Conservation (phyloP, 2,888 invertebrate species). For the Alloplasta piceator region DNA sequence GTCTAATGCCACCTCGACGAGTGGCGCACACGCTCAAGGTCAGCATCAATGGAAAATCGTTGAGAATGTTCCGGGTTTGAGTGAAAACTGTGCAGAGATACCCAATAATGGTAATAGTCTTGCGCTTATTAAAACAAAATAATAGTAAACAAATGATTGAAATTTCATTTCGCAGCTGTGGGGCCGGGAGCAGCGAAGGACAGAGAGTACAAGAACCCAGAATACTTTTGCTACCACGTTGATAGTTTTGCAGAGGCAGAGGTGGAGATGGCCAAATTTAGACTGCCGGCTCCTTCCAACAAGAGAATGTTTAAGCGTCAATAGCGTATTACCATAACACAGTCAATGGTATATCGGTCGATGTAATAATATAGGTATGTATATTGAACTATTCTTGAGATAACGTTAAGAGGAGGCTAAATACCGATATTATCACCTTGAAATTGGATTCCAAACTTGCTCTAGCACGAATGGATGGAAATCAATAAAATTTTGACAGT, state of each 20-base stretch:
- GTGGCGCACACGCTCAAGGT: no score
- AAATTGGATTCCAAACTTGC: no score
- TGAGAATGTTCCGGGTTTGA: conserved; percentile 87
- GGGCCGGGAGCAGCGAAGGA: conserved; percentile 90
- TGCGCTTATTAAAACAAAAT: background rate
- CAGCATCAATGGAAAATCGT: no score
- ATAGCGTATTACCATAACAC: background rate
- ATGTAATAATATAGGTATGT: background rate
- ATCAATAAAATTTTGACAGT: no score
- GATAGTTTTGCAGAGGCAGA: conserved; percentile 93
- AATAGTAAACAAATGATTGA: background rate
- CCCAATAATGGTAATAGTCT: conserved; percentile 73
- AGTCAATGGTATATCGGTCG: background rate
- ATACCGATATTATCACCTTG: no score
- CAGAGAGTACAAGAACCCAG: conserved; percentile 92
- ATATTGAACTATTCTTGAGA: conserved; percentile 47
- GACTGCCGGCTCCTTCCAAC: conserved; percentile 90
- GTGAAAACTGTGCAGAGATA: conserved; percentile 81
- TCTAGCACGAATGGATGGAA: no score
- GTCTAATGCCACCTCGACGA: no score
- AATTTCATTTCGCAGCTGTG: conserved; percentile 83
- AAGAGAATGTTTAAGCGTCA: conserved; percentile 57
- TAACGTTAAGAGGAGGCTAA: no score
- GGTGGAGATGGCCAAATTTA: conserved; percentile 91
- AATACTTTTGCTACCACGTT: conserved; percentile 92